Percentiles rank a stretch among this genome's conserved stretches.
phyloP scores from a whole-genome alignment of 2,888 invertebrate species.

The Drosophila silvestris region DNA sequence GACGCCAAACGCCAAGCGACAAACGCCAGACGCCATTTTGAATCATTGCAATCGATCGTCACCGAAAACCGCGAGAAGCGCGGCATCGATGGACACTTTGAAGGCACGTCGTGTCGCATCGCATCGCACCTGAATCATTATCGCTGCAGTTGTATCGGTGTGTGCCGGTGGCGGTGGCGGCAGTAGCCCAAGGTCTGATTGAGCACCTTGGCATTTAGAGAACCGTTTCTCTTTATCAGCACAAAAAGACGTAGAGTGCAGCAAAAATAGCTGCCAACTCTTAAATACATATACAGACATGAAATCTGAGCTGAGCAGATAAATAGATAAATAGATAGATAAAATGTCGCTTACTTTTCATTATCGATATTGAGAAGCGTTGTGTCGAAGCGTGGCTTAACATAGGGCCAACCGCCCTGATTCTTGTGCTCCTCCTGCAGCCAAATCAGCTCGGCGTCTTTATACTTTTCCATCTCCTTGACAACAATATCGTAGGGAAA shows the following conservation, averaged over 20 bases:
- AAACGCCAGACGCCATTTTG: slow-evolving; percentile 53
- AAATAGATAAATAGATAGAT: neutral
- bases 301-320: slow-evolving; percentile 5
- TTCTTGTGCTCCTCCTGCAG: slow-evolving; percentile 96
- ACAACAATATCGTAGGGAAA: slow-evolving; percentile 93
- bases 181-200: slow-evolving; percentile 63
- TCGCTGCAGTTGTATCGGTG: slow-evolving; percentile 2
- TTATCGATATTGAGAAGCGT: slow-evolving; percentile 86
- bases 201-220: slow-evolving; percentile 71
- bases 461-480: slow-evolving; percentile 88
- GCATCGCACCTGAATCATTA: slow-evolving; percentile 72
- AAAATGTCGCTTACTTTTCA: slow-evolving; percentile 55
- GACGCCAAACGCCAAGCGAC: neutral
- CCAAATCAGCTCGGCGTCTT: slow-evolving; percentile 89
- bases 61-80: slow-evolving; percentile 36
- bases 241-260: neutral
- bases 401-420: slow-evolving; percentile 91
- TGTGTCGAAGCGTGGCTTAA: slow-evolving; percentile 89
- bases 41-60: slow-evolving; percentile 50
- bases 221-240: slow-evolving; percentile 1
- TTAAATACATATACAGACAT: neutral
- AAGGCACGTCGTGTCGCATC: slow-evolving; percentile 60
- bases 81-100: slow-evolving; percentile 64
- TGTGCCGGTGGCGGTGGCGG: slow-evolving; percentile 14
- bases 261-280: slow-evolving; percentile 4